Evolutionary conservation across 2,888 invertebrate genomes (phyloP), one percentile per base, ranked within the genome.

Genomic region (Thecocarcelia acutangulata): DNA sequence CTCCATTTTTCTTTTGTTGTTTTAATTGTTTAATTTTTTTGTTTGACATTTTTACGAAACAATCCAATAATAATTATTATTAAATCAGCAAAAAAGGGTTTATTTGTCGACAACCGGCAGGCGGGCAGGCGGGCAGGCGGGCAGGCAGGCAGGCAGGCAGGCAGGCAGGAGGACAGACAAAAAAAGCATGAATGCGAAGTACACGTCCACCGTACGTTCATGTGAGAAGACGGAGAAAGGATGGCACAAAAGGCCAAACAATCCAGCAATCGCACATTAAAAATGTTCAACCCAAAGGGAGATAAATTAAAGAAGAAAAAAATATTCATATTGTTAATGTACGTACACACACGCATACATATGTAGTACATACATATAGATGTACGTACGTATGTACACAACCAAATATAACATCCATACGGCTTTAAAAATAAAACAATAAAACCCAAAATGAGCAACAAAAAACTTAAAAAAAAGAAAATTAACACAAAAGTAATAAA

Each of bases 401-500:
- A 33, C 3, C 8, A 33, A 9, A 33, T 33, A 33, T 8, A 33
- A 33, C 9, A 5, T 8, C 1, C 9, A 33, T 28, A 50, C 2
- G 12, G 19, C 50, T 59, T n/a, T 33, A 85, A 83, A 84, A 83
- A 84, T 84, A 85, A 80, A 84, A 81, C 17, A 85, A 87, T 86
- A 84, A 85, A 42, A 3, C 15, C 1, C 33, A 33, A 87, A 85
- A 50, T 64, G 69, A 24, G 52, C 48, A 64, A 33, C 42, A 70
- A 66, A 80, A 74, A 54, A 33, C 24, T 42, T 17, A 12, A 66
- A 46, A n/a, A 70, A 83, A 77, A 83, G 83, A 46, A 80, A 88
- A 87, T 88, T 86, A 87, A 87, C 86, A 87, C 85, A 88, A 87
- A 88, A 86, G 86, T 86, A 88, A 88, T 88, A 87, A 88, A 88